Evolutionary conservation across 2,113 vertebrate genomes (phyloP).

Genomic region (Planiliza haematocheilus): DNA sequence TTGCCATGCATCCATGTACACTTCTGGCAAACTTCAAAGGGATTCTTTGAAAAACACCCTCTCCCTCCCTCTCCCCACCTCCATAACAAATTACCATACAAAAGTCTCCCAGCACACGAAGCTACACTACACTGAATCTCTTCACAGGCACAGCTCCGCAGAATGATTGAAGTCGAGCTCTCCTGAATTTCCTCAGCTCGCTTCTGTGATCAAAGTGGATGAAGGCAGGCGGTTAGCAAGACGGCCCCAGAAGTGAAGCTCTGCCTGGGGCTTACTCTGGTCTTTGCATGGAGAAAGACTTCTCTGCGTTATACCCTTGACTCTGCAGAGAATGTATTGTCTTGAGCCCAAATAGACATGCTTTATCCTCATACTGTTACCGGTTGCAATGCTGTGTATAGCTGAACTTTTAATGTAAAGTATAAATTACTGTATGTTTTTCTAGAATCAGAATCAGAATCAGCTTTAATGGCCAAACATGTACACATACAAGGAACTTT

Average conservation of each 20-base stretch:
- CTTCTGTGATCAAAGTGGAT: conserved; percentile 74
- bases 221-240: conserved; percentile 67
- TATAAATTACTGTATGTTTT: too few relatives aligned
- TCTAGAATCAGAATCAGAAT: too few relatives aligned
- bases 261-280: conserved; percentile 52
- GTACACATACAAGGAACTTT: too few relatives aligned
- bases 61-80: neutral
- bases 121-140: conserved; percentile 55
- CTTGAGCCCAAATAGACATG: neutral
- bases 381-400: neutral
- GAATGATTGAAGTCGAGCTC: conserved; percentile 75
- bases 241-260: conserved; percentile 60
- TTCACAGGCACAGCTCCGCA: conserved; percentile 52
- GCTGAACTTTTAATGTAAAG: neutral
- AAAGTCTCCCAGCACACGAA: conserved; percentile 65
- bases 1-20: conserved; percentile 55
- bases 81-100: conserved; percentile 76
- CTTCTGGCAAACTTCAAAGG: conserved; percentile 66
- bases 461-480: too few relatives aligned
- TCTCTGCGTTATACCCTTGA: conserved; percentile 22
- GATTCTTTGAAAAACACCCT: conserved; percentile 58
- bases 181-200: conserved; percentile 64
- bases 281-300: conserved; percentile 45
- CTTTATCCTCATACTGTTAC: neutral
- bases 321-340: conserved; percentile 35